Percentiles rank a stretch among this genome's conserved stretches.
Conservation (phyloP, 2,888 invertebrate species). For the Cinara cedri region DNA sequence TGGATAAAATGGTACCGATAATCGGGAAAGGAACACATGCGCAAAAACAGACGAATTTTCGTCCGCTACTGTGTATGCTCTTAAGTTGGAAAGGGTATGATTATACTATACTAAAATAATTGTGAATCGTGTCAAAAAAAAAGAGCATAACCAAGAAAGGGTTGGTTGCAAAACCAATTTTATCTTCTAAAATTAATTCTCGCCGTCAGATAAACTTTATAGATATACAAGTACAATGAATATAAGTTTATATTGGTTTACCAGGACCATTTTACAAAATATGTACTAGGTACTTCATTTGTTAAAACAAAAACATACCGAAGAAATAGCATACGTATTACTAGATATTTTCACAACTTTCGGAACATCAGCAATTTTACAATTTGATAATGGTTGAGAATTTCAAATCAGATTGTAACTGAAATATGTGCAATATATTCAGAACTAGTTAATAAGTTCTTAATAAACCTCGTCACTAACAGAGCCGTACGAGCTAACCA, state of each 20-base stretch:
- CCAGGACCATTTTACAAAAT: slow-evolving; percentile 62
- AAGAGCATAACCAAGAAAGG: neutral
- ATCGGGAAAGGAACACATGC: too few relatives aligned
- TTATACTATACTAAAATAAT: too few relatives aligned
- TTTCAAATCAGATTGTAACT: too few relatives aligned
- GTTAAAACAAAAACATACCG: slow-evolving; percentile 61
- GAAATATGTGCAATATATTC: too few relatives aligned
- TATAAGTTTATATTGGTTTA: slow-evolving; percentile 60
- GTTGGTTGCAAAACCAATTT: neutral
- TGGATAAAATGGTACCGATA: too few relatives aligned
- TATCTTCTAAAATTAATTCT: slow-evolving; percentile 23
- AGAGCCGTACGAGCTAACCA: neutral
- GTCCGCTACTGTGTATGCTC: too few relatives aligned
- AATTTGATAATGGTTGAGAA: slow-evolving; percentile 58
- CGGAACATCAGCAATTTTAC: slow-evolving; percentile 59
- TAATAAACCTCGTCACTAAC: too few relatives aligned
- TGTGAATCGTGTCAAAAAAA: too few relatives aligned
- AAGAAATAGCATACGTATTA: too few relatives aligned
- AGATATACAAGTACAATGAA: slow-evolving; percentile 49
- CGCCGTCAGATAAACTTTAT: slow-evolving; percentile 61
- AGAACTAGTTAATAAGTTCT: too few relatives aligned
- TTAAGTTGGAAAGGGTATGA: too few relatives aligned
- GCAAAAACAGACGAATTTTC: too few relatives aligned
- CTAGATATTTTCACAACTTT: slow-evolving; percentile 58
- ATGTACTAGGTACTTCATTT: slow-evolving; percentile 61